Evolutionary conservation across 1,140 invertebrate genomes (phyloP).

Genomic region (Leptonema lineaticorne): DNA sequence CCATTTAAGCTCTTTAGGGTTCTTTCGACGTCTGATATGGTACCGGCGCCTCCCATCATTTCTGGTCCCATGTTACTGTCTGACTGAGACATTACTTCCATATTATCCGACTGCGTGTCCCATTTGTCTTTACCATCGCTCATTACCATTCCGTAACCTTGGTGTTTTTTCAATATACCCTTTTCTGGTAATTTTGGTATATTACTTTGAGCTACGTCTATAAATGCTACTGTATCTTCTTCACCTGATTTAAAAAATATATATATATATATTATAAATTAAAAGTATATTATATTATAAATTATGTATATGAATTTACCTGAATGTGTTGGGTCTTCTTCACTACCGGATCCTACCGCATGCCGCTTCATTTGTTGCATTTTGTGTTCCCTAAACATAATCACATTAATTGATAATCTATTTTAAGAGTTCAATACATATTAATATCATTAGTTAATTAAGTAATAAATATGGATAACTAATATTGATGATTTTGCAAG

Average conservation of each 20-base stretch:
- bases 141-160: slow-evolving; percentile 70
- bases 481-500: neutral
- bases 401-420: too few relatives aligned
- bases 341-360: slow-evolving; percentile 67
- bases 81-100: slow-evolving; percentile 68
- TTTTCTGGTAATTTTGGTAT: slow-evolving; percentile 79
- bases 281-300: too few relatives aligned
- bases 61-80: slow-evolving; percentile 62
- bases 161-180: slow-evolving; percentile 85
- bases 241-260: slow-evolving; percentile 58
- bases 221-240: slow-evolving; percentile 79
- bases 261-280: too few relatives aligned
- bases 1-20: slow-evolving; percentile 85
- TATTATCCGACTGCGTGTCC: slow-evolving; percentile 71
- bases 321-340: slow-evolving; percentile 70
- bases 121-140: slow-evolving; percentile 66
- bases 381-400: slow-evolving; percentile 78
- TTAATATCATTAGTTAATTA: too few relatives aligned
- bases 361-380: slow-evolving; percentile 70
- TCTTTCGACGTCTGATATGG: slow-evolving; percentile 75
- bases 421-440: too few relatives aligned
- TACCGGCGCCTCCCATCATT: slow-evolving; percentile 56
- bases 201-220: slow-evolving; percentile 76
- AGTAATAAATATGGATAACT: neutral
- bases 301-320: too few relatives aligned